A percentile compares a stretch with the other conserved stretches of the same genome.
Conservation (phyloP, 2,888 invertebrate genomes). For the Chrysolina americana region DNA sequence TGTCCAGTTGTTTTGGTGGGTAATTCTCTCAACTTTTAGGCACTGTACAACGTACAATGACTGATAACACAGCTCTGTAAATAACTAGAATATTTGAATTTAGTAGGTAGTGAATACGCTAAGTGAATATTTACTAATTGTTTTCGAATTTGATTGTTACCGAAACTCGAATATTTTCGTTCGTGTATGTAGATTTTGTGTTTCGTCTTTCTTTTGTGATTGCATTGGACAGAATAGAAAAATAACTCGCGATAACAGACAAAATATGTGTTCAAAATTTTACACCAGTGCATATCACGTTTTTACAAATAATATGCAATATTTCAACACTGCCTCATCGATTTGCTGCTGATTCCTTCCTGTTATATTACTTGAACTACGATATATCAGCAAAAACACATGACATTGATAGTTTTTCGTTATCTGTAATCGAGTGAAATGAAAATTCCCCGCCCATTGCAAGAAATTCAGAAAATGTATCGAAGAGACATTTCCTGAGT, state of each 20-base stretch:
- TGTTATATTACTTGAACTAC: background rate
- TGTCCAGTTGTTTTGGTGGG: background rate
- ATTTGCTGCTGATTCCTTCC: slow-evolving; percentile 10
- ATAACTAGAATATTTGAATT: slow-evolving; percentile 42
- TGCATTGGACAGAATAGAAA: slow-evolving; percentile 15
- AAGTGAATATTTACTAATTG: slow-evolving; percentile 20
- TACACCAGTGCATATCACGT: slow-evolving; percentile 44
- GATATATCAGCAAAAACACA: no score
- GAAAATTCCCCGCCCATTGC: no score
- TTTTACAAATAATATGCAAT: slow-evolving; percentile 38
- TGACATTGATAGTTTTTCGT: no score
- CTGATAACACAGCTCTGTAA: slow-evolving; percentile 60
- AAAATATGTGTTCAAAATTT: slow-evolving; percentile 42
- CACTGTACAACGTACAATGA: slow-evolving; percentile 64
- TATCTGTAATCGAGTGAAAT: no score
- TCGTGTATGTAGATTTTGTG: background rate
- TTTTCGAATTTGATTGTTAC: slow-evolving; percentile 14
- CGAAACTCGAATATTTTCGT: background rate
- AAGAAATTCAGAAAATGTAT: no score
- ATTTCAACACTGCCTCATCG: slow-evolving; percentile 44
- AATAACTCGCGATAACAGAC: slow-evolving; percentile 18
- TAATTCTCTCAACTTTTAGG: slow-evolving; percentile 50
- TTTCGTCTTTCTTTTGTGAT: background rate
- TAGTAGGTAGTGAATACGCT: slow-evolving; percentile 28
- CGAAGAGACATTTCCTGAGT: no score